phyloP scores from a whole-genome alignment of 2,113 vertebrate species.

The Saimiri boliviensis region DNA sequence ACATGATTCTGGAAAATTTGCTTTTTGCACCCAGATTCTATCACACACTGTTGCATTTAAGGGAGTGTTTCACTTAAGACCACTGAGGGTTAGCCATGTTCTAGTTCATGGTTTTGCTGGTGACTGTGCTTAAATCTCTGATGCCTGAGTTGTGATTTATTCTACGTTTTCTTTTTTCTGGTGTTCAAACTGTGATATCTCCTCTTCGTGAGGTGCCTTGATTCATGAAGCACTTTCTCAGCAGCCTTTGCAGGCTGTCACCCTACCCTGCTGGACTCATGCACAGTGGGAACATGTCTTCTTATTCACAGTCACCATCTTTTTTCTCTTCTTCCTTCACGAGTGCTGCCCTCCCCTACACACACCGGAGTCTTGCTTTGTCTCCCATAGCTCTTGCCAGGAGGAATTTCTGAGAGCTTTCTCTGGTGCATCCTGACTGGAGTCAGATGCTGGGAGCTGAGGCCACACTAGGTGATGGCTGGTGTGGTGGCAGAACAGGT shows the following conservation, averaged over 20 bases:
- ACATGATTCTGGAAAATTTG: not conserved
- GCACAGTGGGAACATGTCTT: not conserved
- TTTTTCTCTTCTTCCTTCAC: not conserved
- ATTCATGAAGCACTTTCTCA: not conserved
- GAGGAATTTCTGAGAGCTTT: not conserved
- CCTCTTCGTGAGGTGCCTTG: not conserved
- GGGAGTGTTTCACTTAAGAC: not conserved
- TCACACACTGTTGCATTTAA: not conserved
- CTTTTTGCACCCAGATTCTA: not conserved
- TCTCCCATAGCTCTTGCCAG: not conserved
- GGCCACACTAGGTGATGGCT: not conserved
- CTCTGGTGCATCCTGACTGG: not conserved
- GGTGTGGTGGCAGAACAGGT: not conserved
- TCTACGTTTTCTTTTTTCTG: not conserved
- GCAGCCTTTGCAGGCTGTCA: not conserved
- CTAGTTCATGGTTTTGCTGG: not conserved
- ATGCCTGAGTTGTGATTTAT: not conserved
- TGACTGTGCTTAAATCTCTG: not conserved
- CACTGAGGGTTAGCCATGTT: not conserved
- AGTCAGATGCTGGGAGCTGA: not conserved
- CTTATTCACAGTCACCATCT: not conserved
- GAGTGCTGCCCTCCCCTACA: not conserved
- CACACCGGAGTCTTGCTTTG: not conserved
- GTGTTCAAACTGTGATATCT: not conserved
- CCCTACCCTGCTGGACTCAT: not conserved